phyloP scores from a whole-genome alignment of 1,140 invertebrate genomes.

The Lutraria rhynchaena region DNA sequence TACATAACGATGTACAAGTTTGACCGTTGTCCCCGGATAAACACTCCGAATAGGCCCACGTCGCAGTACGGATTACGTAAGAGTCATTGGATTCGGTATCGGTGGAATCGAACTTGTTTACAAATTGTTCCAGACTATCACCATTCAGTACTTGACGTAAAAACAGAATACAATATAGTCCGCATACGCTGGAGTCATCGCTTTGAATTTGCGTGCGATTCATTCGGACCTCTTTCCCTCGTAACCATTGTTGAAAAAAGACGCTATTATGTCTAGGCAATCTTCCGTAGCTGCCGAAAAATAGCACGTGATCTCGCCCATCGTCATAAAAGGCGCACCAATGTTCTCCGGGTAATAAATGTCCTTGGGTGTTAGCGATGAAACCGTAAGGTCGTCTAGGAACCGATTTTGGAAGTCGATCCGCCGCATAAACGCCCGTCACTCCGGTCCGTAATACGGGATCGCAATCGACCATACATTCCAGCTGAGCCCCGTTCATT shows the following conservation, averaged over 20 bases:
- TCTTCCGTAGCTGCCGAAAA: constrained; percentile 55
- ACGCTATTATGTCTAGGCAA: constrained; percentile 12
- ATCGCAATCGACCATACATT: constrained; percentile 57
- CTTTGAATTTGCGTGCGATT: too few relatives aligned
- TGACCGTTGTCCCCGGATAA: not conserved
- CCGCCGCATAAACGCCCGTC: constrained; percentile 28
- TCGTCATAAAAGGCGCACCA: constrained; percentile 20
- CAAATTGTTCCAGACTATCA: constrained; percentile 11
- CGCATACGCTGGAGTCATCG: too few relatives aligned
- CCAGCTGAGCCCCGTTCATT: constrained; percentile 43
- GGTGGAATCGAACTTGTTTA: constrained; percentile 13
- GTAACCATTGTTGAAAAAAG: constrained; percentile 17
- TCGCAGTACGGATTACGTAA: constrained; percentile 30
- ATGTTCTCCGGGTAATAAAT: constrained; percentile 13
- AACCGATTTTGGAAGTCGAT: constrained; percentile 24
- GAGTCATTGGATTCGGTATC: constrained; percentile 28
- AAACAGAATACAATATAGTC: constrained; percentile 43
- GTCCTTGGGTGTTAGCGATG: constrained; percentile 42
- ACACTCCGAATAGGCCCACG: too few relatives aligned
- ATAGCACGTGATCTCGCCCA: constrained; percentile 10
- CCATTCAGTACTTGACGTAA: constrained; percentile 14
- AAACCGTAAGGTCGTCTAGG: not conserved
- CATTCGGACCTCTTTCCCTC: too few relatives aligned
- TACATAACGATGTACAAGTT: not conserved
- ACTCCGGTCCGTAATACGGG: constrained; percentile 35